Percentiles rank a stretch among this genome's conserved stretches.
Conservation (phyloP, 2,113 vertebrate genomes). For the Amphilophus citrinellus region DNA sequence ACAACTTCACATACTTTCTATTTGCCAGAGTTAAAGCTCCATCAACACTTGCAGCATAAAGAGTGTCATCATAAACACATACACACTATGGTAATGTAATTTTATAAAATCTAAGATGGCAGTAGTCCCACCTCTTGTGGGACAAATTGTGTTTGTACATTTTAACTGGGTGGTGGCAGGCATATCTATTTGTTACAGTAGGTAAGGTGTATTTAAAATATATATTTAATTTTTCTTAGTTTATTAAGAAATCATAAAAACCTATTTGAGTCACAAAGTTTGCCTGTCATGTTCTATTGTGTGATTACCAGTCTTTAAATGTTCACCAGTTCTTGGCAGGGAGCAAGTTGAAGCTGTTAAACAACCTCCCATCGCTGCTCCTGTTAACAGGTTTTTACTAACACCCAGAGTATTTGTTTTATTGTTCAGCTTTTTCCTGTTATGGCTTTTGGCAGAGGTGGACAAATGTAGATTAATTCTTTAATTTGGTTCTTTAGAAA, state of each 20-base stretch:
- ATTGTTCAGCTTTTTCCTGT: slow-evolving; percentile 5
- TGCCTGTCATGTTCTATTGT: slow-evolving; percentile 29
- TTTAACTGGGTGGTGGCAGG: not conserved
- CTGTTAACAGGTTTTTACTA: slow-evolving; percentile 45
- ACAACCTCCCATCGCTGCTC: slow-evolving; percentile 22
- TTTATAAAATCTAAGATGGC: not conserved
- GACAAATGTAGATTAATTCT: slow-evolving; percentile 30
- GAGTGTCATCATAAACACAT: not conserved
- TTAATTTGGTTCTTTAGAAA: slow-evolving; percentile 44
- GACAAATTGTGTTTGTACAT: not conserved
- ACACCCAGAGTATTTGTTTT: slow-evolving; percentile 36
- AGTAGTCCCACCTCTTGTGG: not conserved
- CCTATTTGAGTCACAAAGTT: slow-evolving; percentile 28
- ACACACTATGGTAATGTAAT: not conserved
- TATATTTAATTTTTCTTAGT: not conserved
- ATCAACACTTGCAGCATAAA: not conserved
- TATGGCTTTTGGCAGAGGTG: slow-evolving; percentile 21
- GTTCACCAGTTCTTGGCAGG: slow-evolving; percentile 34
- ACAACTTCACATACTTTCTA: not conserved
- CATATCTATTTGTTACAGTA: not conserved
- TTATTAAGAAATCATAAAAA: not conserved
- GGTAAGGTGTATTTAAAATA: not conserved
- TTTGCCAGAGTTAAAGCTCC: not conserved
- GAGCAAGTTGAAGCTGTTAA: slow-evolving; percentile 39
- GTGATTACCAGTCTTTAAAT: slow-evolving; percentile 39